phyloP scores from a whole-genome alignment of 2,113 vertebrate genomes.

The Spermophilus dauricus region DNA sequence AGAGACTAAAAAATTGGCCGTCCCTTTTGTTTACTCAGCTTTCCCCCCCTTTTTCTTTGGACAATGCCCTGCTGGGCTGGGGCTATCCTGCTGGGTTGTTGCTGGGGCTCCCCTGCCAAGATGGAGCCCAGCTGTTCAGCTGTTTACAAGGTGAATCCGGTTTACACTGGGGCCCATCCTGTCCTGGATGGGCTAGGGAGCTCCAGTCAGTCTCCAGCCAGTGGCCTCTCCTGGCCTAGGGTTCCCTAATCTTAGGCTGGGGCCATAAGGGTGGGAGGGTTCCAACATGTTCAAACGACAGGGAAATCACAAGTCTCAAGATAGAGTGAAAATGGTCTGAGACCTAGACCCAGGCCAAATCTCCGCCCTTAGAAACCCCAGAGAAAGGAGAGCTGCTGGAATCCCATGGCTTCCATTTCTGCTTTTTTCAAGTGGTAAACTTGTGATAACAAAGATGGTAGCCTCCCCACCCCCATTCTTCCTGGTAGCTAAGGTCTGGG shows the following conservation, averaged over 20 bases:
- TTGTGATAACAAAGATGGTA: constrained; percentile 65
- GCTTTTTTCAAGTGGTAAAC: constrained; percentile 66
- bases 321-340: neutral
- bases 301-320: neutral
- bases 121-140: constrained; percentile 89
- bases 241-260: neutral
- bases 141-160: constrained; percentile 91
- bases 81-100: constrained; percentile 83
- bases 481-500: constrained; percentile 60
- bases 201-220: constrained; percentile 5
- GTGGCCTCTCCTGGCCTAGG: neutral
- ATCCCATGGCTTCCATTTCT: constrained; percentile 2
- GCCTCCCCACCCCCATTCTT: neutral
- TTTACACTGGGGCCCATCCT: constrained; percentile 87
- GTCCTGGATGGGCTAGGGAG: constrained; percentile 53
- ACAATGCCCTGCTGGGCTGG: constrained; percentile 87
- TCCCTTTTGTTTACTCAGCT: constrained; percentile 89
- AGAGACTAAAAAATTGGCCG: constrained; percentile 78
- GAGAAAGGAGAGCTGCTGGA: constrained; percentile 19
- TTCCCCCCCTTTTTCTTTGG: constrained; percentile 84
- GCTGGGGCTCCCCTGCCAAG: constrained; percentile 85
- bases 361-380: neutral
- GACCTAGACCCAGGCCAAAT: neutral
- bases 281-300: neutral
- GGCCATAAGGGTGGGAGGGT: neutral